Evolutionary conservation across 2,888 invertebrate genomes (phyloP).

Genomic region (Odontothrips loti): DNA sequence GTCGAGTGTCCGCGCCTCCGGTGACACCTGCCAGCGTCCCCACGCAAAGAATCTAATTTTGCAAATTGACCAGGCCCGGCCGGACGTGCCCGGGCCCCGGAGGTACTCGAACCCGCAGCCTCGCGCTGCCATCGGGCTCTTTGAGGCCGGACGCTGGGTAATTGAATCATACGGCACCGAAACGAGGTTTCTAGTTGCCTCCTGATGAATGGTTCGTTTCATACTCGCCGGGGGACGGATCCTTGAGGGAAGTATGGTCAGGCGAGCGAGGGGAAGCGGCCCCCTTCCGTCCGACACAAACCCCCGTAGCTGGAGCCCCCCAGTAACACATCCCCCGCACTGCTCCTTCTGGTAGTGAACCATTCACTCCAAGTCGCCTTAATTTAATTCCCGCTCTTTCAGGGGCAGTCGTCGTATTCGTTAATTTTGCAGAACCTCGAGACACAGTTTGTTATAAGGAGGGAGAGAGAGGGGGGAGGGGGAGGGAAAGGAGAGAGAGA

Average conservation of each 20-base stretch:
- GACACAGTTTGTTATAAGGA: slow-evolving; percentile 2
- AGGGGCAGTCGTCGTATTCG: slow-evolving; percentile 22
- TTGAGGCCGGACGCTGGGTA: background rate
- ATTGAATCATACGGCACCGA: background rate
- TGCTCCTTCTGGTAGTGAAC: background rate
- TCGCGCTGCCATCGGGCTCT: background rate
- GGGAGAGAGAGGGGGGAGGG: background rate
- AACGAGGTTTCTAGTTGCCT: too few species aligned
- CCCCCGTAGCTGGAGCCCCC: too few species aligned
- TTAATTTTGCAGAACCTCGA: slow-evolving; percentile 20
- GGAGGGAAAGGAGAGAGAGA: background rate
- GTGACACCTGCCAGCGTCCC: background rate
- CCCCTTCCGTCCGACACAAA: background rate
- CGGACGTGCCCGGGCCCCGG: background rate
- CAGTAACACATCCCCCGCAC: background rate
- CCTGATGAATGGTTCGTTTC: too few species aligned
- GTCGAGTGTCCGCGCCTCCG: background rate
- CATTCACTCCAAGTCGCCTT: slow-evolving; percentile 16
- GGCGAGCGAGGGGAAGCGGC: background rate
- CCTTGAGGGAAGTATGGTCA: too few species aligned
- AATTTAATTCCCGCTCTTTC: slow-evolving; percentile 17
- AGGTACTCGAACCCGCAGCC: background rate
- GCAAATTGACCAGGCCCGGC: background rate
- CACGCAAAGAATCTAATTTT: slow-evolving; percentile 1
- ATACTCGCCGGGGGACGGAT: too few species aligned